Evolutionary conservation across 2,113 vertebrate species (phyloP).

Genomic region (Aegotheles bennettii): DNA sequence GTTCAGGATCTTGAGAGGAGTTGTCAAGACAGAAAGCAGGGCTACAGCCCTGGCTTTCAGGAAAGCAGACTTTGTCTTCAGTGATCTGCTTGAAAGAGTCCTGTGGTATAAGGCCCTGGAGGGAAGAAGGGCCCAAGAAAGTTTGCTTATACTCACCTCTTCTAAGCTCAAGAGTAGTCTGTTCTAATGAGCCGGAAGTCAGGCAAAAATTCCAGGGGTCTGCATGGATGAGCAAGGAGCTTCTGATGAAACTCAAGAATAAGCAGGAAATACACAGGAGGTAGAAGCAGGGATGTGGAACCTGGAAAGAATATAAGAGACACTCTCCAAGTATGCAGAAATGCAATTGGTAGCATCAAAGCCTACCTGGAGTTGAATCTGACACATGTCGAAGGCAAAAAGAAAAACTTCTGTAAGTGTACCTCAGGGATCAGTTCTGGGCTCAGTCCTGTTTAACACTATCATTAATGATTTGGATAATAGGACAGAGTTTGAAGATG

Average conservation of each 20-base stretch:
- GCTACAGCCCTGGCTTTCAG: background rate
- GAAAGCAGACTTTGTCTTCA: background rate
- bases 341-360: background rate
- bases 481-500: background rate
- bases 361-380: background rate
- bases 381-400: background rate
- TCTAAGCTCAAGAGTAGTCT: background rate
- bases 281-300: background rate
- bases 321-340: background rate
- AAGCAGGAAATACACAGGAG: background rate
- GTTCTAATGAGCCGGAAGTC: background rate
- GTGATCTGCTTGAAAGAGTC: background rate
- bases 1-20: background rate
- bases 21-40: background rate
- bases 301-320: background rate
- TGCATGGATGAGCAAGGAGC: background rate
- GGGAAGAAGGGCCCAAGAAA: background rate
- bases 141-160: background rate
- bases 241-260: background rate
- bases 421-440: background rate
- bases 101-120: background rate
- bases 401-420: background rate
- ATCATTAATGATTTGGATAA: background rate
- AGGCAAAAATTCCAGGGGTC: background rate
- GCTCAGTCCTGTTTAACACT: background rate